These are phyloP conservation scores for Yponomeuta plumbellus DNA, from an alignment of 2,888 invertebrate species.

Conservation along the genomic window DNA sequence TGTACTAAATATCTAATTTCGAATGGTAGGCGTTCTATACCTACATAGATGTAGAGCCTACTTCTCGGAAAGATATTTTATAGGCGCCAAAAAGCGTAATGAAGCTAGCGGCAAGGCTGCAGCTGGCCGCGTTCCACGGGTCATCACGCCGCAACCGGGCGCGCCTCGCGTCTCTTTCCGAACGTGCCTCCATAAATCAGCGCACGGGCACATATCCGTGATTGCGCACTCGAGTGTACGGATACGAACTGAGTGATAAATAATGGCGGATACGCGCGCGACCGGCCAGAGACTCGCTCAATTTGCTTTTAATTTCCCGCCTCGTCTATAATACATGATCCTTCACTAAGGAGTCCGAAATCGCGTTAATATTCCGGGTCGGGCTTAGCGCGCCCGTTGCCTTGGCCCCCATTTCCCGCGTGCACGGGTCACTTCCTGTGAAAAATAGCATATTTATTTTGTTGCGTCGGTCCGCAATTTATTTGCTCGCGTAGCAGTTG, in stretches of 20 bases:
- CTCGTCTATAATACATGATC: conserved; percentile 39
- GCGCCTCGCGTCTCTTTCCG: neutral
- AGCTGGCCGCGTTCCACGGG: neutral
- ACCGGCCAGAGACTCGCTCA: conserved; percentile 28
- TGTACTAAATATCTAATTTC: no score
- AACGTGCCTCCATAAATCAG: conserved; percentile 13
- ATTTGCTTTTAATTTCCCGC: conserved; percentile 42
- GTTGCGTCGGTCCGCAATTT: neutral
- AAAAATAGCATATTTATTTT: conserved; percentile 2
- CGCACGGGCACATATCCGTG: conserved; percentile 11
- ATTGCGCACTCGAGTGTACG: conserved; percentile 10
- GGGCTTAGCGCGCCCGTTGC: neutral
- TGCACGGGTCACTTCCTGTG: neutral
- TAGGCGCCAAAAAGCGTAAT: neutral
- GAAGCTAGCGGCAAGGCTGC: neutral
- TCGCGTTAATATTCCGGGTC: conserved; percentile 40
- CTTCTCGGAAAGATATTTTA: neutral
- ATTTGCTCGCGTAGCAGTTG: neutral
- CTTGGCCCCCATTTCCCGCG: neutral
- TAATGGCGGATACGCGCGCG: conserved; percentile 16
- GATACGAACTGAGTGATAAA: conserved; percentile 15
- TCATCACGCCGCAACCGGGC: neutral
- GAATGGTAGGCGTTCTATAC: neutral
- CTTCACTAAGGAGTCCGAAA: conserved; percentile 32
- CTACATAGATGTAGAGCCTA: neutral